These are phyloP conservation scores for Leucophenga montana DNA, from an alignment of 2,888 invertebrate species.

Conservation along the genomic window DNA sequence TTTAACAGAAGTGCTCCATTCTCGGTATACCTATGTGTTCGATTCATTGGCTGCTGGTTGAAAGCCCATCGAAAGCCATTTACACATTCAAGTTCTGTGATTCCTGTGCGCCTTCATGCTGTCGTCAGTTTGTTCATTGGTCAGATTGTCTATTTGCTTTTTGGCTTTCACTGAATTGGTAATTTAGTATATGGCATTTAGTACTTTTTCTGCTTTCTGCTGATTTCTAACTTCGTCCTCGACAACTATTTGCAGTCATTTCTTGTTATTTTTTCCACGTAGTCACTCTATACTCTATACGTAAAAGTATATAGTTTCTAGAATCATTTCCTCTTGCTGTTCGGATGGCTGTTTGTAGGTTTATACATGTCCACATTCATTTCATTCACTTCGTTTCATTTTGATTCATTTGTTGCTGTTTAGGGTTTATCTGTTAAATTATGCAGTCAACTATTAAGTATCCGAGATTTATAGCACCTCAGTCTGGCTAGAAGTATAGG, in stretches of 20 bases:
- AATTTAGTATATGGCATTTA: conserved; percentile 67
- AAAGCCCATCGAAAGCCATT: not conserved
- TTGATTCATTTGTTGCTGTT: conserved; percentile 35
- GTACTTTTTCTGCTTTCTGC: conserved; percentile 54
- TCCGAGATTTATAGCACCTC: conserved; percentile 59
- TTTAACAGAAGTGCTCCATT: not conserved
- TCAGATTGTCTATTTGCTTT: conserved; percentile 16
- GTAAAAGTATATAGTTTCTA: too few relatives aligned
- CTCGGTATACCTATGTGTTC: not conserved
- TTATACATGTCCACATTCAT: conserved; percentile 43
- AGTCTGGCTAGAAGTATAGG: conserved; percentile 2
- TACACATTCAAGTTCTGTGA: not conserved
- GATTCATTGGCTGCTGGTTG: not conserved
- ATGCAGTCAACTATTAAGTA: conserved; percentile 67
- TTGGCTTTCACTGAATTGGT: conserved; percentile 60
- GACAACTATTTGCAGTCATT: conserved; percentile 24
- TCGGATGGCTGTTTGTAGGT: not conserved
- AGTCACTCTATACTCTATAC: too few relatives aligned
- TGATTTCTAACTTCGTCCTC: conserved; percentile 41
- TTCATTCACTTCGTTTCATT: conserved; percentile 30
- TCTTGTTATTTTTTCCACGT: not conserved
- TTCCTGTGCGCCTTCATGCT: not conserved
- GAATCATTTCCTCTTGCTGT: too few relatives aligned
- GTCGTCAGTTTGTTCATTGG: conserved; percentile 2
- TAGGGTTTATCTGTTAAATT: conserved; percentile 66